A percentile compares a stretch with the other conserved stretches of the same genome.
phyloP scores from a whole-genome alignment of 2,888 invertebrate genomes.

The Pheosia tremula region DNA sequence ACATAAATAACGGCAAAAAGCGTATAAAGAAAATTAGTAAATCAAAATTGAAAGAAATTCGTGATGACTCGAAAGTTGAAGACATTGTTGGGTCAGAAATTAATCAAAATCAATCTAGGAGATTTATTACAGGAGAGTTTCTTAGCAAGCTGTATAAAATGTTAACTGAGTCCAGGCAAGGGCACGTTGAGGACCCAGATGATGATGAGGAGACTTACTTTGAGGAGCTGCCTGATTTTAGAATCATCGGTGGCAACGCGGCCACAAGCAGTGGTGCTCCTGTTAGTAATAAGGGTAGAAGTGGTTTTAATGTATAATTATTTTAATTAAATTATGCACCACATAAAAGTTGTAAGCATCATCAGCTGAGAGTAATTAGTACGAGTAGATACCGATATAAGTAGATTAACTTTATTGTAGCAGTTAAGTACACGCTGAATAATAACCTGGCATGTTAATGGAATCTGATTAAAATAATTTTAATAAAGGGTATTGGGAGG shows the following conservation, averaged over 20 bases:
- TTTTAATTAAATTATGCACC: not conserved
- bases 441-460: conserved; percentile 35
- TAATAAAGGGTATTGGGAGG: conserved; percentile 37
- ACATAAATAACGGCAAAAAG: not conserved
- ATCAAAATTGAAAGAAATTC: not conserved
- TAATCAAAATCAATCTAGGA: not conserved
- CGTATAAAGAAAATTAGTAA: conserved; percentile 4
- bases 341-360: not conserved
- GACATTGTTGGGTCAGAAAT: not conserved
- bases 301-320: conserved; percentile 26
- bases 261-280: conserved; percentile 70
- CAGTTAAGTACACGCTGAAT: not conserved
- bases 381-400: not conserved
- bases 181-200: not conserved
- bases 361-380: not conserved
- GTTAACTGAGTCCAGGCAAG: not conserved
- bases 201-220: conserved; percentile 8
- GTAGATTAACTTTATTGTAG: not conserved
- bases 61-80: not conserved
- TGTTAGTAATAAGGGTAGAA: conserved; percentile 61
- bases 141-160: not conserved
- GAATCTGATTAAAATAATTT: conserved; percentile 16
- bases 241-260: conserved; percentile 68
- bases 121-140: not conserved
- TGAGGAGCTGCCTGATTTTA: conserved; percentile 44